Evolutionary conservation across 2,797 vertebrate genomes (phyloP).

Genomic region (Sebastes umbrosus): DNA sequence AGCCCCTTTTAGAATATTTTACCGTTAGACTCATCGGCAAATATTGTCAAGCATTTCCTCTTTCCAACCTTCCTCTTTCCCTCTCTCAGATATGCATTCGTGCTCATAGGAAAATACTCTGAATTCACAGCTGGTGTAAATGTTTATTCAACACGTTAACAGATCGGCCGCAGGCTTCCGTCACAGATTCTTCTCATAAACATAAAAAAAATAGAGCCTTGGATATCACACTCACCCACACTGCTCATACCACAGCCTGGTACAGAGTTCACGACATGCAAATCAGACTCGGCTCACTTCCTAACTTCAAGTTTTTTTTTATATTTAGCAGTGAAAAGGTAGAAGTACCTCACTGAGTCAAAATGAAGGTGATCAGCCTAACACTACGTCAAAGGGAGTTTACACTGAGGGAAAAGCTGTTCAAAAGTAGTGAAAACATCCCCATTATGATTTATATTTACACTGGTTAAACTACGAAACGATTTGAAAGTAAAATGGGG

Average conservation of each 20-base stretch:
- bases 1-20: neutral
- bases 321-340: neutral
- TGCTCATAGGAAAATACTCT: neutral
- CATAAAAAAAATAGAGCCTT: neutral
- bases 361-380: neutral
- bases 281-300: neutral
- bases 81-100: neutral
- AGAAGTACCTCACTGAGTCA: neutral
- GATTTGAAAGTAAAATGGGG: neutral
- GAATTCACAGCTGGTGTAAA: slow-evolving; percentile 9
- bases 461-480: neutral
- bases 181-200: slow-evolving; percentile 16
- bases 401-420: neutral
- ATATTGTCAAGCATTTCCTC: neutral
- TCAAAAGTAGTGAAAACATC: neutral
- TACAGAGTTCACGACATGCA: neutral
- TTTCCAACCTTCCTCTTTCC: neutral
- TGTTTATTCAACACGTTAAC: slow-evolving; percentile 40
- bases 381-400: neutral
- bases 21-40: neutral
- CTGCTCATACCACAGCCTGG: neutral
- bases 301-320: neutral
- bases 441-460: neutral
- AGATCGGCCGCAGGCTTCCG: neutral
- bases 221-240: neutral